Evolutionary conservation across 2,888 invertebrate genomes (phyloP), one percentile per base, ranked within the genome.

Genomic region (Cosmia pyralina): DNA sequence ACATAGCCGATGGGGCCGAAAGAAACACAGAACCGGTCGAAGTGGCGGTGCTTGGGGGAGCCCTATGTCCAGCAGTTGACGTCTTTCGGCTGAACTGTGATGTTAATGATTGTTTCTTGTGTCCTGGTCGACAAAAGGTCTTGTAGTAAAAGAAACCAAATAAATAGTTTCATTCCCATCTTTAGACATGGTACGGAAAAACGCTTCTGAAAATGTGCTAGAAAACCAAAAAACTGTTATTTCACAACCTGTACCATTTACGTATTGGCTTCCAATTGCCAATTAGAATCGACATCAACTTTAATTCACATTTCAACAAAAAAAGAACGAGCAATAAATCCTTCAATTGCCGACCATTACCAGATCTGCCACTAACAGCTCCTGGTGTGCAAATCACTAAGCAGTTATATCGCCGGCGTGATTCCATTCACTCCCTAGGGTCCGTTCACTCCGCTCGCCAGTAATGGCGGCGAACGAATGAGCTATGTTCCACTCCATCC

Each of bases 391-490:
- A 76, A 81, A 84, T 82, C 84, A 84, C 74, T 65, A 64, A 79
- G 44, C 79, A 79, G 73, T 85, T 78, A 77, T 74, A 74, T 75
- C 70, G 59, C 62, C 62, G 82, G 50, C 76, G 75, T 87, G 80
- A 86, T 87, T 85, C 65, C 75, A 65, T 64, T 81, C 82, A 62
- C 34, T 87, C 86, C 85, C 86, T 0, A 5, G 82, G 76, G 86
- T 55, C 63, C 72, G 71, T 82, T 86, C 85, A 77, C 68, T 72
- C 44, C 76, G 75, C 68, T 69, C 68, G n/a, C 74, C 76, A 50
- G 71, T 83, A 85, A 83, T 84, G 76, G 85, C 72, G 73, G 66
- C 77, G 74, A 77, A 76, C 75, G 85, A 84, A 81, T 73, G 74
- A 71, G 52, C 69, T 73, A 82, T 75, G 67, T 66, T 79, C 62